Conservation (phyloP, 2,113 vertebrate genomes). For the Girardinichthys multiradiatus region DNA sequence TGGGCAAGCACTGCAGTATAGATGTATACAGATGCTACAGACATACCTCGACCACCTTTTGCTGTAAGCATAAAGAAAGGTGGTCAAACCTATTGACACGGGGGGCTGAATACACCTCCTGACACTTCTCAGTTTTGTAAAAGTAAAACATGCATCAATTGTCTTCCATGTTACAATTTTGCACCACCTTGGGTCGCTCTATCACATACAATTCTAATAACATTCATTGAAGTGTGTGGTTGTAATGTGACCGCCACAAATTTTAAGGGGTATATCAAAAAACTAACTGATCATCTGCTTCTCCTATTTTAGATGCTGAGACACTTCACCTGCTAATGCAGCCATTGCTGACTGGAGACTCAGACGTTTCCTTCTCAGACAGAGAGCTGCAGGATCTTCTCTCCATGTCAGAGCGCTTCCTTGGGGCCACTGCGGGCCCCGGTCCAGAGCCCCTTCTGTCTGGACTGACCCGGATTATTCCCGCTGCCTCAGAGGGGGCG, state of each 20-base stretch:
- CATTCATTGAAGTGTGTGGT: background rate
- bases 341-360: slow-evolving; percentile 58
- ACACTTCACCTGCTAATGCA: slow-evolving; percentile 64
- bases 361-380: slow-evolving; percentile 58
- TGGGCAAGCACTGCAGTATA: background rate
- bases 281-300: background rate
- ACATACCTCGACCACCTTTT: background rate
- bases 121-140: too few species aligned
- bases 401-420: slow-evolving; percentile 65
- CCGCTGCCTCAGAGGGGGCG: slow-evolving; percentile 1
- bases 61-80: background rate
- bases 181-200: too few species aligned
- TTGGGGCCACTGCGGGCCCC: slow-evolving; percentile 51
- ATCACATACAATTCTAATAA: too few species aligned
- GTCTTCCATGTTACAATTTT: too few species aligned
- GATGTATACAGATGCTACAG: background rate
- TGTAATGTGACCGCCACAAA: background rate
- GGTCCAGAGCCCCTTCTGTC: slow-evolving; percentile 57
- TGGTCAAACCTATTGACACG: background rate
- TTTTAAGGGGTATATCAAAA: background rate
- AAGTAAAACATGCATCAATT: too few species aligned
- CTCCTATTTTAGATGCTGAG: background rate
- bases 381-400: slow-evolving; percentile 69
- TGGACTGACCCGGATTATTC: background rate
- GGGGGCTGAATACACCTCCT: background rate